Evolutionary conservation across 2,797 vertebrate genomes (phyloP).

Genomic region (Hapalemur alaotrensis): DNA sequence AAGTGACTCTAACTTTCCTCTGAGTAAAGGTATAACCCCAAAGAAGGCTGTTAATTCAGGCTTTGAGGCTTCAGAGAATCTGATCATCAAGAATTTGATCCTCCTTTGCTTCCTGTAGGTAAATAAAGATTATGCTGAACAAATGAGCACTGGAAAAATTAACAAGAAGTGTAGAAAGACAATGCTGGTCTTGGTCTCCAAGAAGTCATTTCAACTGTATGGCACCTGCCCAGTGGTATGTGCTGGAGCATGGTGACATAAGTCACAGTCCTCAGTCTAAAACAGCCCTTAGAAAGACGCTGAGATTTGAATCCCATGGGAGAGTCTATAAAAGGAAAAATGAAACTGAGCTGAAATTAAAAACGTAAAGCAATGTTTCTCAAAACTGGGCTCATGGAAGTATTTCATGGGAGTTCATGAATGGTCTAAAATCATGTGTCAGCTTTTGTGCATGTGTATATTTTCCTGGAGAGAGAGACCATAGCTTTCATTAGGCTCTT

Average conservation of each 20-base stretch:
- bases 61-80: not conserved
- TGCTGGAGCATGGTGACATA: not conserved
- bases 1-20: not conserved
- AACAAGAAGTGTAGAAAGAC: not conserved
- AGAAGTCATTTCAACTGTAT: not conserved
- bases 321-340: not conserved
- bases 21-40: not conserved
- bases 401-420: not conserved
- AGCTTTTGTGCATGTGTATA: not conserved
- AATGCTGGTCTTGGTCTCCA: not conserved
- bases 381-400: not conserved
- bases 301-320: not conserved
- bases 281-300: not conserved
- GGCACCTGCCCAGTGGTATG: not conserved
- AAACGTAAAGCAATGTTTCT: not conserved
- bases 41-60: not conserved
- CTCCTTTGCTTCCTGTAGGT: slow-evolving; percentile 2
- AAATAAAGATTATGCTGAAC: not conserved
- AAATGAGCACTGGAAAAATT: not conserved
- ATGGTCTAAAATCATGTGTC: not conserved
- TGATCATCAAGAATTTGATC: not conserved
- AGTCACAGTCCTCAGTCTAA: not conserved
- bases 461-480: not conserved
- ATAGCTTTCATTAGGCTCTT: not conserved
- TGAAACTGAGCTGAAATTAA: not conserved